phyloP scores from a whole-genome alignment of 1,140 invertebrate genomes.

The Drosophila kepulauana region DNA sequence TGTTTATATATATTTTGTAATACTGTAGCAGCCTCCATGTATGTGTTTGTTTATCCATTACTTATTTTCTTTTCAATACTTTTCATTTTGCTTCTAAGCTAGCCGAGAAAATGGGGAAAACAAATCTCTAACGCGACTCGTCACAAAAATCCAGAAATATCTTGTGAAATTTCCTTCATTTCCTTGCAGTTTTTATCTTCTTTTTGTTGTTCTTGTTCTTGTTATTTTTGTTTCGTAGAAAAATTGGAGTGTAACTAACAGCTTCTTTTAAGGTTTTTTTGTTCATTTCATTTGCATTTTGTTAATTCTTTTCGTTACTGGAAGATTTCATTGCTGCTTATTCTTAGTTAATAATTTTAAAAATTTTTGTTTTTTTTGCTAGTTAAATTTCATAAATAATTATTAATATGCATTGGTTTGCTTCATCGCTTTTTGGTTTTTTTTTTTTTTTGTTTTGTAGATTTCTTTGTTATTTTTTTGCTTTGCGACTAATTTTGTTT shows the following conservation, averaged over 20 bases:
- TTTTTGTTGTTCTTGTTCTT: background rate
- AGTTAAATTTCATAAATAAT: constrained; percentile 58
- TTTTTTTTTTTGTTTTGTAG: constrained; percentile 51
- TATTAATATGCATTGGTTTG: constrained; percentile 13
- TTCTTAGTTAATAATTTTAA: constrained; percentile 78
- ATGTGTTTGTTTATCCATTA: constrained; percentile 38
- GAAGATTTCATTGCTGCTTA: constrained; percentile 81
- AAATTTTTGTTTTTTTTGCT: constrained; percentile 72
- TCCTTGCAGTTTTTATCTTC: constrained; percentile 27
- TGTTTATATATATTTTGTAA: constrained; percentile 61
- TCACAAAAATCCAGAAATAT: constrained; percentile 8
- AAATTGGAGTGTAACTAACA: constrained; percentile 77
- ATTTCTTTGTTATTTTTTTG: constrained; percentile 71
- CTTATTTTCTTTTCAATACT: constrained; percentile 28
- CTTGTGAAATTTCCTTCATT: constrained; percentile 1
- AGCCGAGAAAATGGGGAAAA: constrained; percentile 58
- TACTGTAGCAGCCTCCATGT: constrained; percentile 84
- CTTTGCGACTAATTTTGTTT: constrained; percentile 64
- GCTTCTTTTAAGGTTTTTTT: constrained; percentile 38
- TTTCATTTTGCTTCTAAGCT: constrained; percentile 2
- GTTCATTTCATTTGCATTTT: constrained; percentile 32
- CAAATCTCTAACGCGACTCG: constrained; percentile 12
- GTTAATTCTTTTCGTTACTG: constrained; percentile 55
- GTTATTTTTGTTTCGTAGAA: constrained; percentile 55
- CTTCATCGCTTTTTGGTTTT: constrained; percentile 25